Evolutionary conservation across 2,113 vertebrate species (phyloP).

Genomic region (Galemys pyrenaicus): DNA sequence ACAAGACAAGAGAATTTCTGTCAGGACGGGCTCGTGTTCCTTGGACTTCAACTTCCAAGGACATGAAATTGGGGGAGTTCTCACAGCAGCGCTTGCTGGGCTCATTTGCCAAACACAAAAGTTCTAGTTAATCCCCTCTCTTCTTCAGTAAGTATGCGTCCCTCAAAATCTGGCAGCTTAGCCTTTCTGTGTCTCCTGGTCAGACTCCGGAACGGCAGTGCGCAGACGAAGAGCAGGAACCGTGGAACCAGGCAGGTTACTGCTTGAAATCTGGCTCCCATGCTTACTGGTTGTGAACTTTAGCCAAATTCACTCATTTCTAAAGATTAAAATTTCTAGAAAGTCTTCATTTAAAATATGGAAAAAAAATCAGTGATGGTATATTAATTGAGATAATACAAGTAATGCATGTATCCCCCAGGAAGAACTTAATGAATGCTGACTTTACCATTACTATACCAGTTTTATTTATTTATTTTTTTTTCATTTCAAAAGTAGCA

Average conservation of each 20-base stretch:
- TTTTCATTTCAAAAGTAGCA: not conserved
- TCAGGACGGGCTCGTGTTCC: not conserved
- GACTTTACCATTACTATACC: not conserved
- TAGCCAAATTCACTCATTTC: not conserved
- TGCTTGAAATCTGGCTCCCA: not conserved
- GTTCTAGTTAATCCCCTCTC: not conserved
- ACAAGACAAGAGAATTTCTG: not conserved
- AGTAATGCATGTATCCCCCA: not conserved
- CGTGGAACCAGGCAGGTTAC: not conserved
- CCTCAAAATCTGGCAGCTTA: not conserved
- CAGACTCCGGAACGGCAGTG: not conserved
- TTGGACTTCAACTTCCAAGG: not conserved
- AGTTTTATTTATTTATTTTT: not conserved
- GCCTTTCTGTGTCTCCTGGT: not conserved
- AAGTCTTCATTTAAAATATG: not conserved
- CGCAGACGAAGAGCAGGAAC: not conserved
- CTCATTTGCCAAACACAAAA: not conserved
- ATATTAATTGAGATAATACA: not conserved
- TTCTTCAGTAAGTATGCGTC: not conserved
- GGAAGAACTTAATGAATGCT: not conserved
- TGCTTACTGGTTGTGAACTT: not conserved
- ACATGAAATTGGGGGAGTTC: not conserved
- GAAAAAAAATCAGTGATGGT: not conserved
- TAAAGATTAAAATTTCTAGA: not conserved
- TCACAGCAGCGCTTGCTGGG: not conserved